phyloP scores from a whole-genome alignment of 2,113 vertebrate species.

The Cheirogaleus medius region DNA sequence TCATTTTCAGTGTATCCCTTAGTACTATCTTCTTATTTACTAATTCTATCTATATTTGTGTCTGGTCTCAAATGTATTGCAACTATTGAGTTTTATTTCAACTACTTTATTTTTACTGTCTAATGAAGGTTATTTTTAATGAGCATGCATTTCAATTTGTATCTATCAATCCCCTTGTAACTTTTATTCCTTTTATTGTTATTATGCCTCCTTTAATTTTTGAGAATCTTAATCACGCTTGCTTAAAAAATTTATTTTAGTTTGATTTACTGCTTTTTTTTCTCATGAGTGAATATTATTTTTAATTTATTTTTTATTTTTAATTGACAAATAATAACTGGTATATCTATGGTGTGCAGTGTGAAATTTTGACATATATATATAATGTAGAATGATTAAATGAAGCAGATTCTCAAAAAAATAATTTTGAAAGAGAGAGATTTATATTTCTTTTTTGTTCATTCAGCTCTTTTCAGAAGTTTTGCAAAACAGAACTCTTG shows the following conservation, averaged over 20 bases:
- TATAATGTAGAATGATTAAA: too few species aligned
- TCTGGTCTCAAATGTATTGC: background rate
- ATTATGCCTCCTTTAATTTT: background rate
- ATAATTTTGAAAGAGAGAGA: too few species aligned
- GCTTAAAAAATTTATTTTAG: background rate
- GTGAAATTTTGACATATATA: too few species aligned
- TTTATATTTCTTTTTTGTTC: too few species aligned
- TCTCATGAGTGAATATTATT: background rate
- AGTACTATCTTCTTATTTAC: background rate
- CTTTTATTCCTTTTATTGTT: background rate
- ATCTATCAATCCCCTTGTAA: background rate
- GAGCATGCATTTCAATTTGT: background rate
- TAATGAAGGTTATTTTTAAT: background rate
- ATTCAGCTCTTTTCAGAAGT: too few species aligned
- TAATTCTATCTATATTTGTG: background rate
- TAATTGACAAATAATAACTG: background rate
- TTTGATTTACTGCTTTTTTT: background rate
- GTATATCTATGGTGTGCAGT: too few species aligned
- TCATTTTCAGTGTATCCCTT: background rate
- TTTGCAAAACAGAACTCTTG: too few species aligned
- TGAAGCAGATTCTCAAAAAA: too few species aligned
- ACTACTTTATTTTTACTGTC: background rate
- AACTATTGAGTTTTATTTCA: background rate
- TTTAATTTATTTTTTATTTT: background rate
- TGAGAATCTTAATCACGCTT: background rate